These are phyloP conservation scores for Elanus axillaris DNA, from an alignment of 2,113 vertebrate species.

Conservation along the genomic window DNA sequence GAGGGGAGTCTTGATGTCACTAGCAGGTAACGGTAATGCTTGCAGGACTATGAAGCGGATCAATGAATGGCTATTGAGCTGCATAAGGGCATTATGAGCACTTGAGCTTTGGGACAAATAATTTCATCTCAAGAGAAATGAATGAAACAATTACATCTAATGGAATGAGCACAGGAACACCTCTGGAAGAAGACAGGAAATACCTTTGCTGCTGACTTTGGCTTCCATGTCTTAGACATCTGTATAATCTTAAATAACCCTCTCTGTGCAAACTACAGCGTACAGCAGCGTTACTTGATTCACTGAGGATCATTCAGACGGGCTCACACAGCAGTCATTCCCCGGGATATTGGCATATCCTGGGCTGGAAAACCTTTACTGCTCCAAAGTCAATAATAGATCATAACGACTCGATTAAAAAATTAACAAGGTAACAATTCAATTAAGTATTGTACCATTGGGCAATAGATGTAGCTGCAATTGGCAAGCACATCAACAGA, in stretches of 20 bases:
- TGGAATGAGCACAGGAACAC: background rate
- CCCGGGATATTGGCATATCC: background rate
- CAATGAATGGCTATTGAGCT: background rate
- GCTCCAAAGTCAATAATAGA: slow-evolving; percentile 14
- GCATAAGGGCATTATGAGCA: background rate
- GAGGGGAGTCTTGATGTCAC: background rate
- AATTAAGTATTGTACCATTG: background rate
- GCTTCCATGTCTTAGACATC: background rate
- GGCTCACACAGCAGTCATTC: background rate
- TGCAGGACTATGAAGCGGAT: background rate
- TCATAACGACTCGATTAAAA: slow-evolving; percentile 28
- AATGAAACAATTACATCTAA: background rate
- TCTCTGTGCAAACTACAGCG: background rate
- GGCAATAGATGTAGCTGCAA: background rate
- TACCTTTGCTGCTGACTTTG: slow-evolving; percentile 14
- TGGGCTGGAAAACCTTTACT: background rate
- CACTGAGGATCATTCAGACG: background rate
- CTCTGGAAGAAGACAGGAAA: slow-evolving; percentile 21
- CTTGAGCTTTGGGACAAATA: background rate
- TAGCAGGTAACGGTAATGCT: background rate
- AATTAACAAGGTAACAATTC: slow-evolving; percentile 10
- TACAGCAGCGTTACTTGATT: background rate
- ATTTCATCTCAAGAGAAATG: background rate
- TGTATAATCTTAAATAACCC: background rate
- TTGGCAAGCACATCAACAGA: background rate